These are phyloP conservation scores for Sandelia bainsii DNA, from an alignment of 2,797 vertebrate species.

Conservation along the genomic window DNA sequence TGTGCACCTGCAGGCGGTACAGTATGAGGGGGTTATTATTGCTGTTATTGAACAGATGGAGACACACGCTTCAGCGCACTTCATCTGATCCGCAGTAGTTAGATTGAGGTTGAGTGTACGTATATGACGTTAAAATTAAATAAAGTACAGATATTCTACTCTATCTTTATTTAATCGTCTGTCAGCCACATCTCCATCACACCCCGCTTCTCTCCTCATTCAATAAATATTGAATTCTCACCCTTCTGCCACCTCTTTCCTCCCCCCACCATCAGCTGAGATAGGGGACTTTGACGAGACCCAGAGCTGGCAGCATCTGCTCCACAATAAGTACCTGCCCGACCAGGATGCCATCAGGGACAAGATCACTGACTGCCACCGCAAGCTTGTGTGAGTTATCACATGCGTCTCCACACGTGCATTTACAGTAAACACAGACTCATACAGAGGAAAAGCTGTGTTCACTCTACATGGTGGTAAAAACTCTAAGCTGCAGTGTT, in stretches of 20 bases:
- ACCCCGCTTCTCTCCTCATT: not conserved
- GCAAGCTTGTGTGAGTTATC: constrained; percentile 89
- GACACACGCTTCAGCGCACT: constrained; percentile 21
- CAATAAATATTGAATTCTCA: constrained; percentile 16
- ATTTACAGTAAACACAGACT: not conserved
- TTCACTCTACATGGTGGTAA: too few species aligned
- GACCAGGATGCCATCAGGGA: constrained; percentile 93
- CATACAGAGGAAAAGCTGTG: too few species aligned
- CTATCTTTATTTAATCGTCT: constrained; percentile 13
- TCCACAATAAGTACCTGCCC: constrained; percentile 94
- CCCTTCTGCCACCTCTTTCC: not conserved
- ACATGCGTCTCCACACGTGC: not conserved
- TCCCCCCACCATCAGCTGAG: constrained; percentile 84
- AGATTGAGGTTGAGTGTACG: not conserved
- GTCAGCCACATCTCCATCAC: not conserved
- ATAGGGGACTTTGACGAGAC: constrained; percentile 96
- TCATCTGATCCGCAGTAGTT: constrained; percentile 4
- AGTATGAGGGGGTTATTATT: constrained; percentile 31
- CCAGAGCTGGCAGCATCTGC: constrained; percentile 92
- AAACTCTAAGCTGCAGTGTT: too few species aligned
- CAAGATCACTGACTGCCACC: constrained; percentile 93
- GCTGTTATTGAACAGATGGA: constrained; percentile 52
- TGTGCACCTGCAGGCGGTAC: constrained; percentile 35
- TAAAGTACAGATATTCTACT: not conserved
- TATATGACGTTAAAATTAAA: not conserved